Evolutionary conservation across 2,113 vertebrate species (phyloP).

Genomic region (Vireo altiloquus): DNA sequence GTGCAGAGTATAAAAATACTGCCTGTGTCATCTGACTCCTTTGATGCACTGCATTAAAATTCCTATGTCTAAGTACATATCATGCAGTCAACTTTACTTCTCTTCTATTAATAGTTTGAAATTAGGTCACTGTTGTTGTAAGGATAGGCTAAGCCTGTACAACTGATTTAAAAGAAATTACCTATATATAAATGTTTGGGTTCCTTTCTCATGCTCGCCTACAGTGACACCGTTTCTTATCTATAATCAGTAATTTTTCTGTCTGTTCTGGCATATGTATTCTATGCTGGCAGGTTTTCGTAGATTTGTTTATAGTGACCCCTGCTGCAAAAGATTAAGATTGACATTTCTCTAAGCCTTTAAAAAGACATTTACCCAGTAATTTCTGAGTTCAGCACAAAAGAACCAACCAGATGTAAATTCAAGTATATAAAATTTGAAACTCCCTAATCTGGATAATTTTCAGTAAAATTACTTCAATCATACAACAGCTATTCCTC

Average conservation of each 20-base stretch:
- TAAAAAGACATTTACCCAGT: not conserved
- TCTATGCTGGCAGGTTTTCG: not conserved
- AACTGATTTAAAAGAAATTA: conserved; percentile 6
- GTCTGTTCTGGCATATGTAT: not conserved
- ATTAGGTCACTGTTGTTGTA: conserved; percentile 26
- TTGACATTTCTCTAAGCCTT: not conserved
- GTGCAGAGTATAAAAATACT: conserved; percentile 29
- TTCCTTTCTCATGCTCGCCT: not conserved
- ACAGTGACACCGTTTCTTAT: not conserved
- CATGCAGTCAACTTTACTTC: conserved; percentile 31
- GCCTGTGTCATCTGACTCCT: conserved; percentile 35
- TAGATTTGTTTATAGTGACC: conserved; percentile 52
- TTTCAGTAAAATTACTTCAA: not conserved
- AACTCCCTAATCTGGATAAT: not conserved
- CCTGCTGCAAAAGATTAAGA: conserved; percentile 45
- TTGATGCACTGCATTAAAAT: conserved; percentile 54
- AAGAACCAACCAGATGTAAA: not conserved
- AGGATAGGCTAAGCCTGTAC: not conserved
- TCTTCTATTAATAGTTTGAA: conserved; percentile 56
- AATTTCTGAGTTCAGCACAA: not conserved
- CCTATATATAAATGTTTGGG: not conserved
- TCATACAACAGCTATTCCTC: not conserved
- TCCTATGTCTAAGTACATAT: conserved; percentile 23
- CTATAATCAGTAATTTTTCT: not conserved
- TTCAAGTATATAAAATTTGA: not conserved